Evolutionary conservation across 2,797 vertebrate species (phyloP).

Genomic region (Pogonophryne albipinna): DNA sequence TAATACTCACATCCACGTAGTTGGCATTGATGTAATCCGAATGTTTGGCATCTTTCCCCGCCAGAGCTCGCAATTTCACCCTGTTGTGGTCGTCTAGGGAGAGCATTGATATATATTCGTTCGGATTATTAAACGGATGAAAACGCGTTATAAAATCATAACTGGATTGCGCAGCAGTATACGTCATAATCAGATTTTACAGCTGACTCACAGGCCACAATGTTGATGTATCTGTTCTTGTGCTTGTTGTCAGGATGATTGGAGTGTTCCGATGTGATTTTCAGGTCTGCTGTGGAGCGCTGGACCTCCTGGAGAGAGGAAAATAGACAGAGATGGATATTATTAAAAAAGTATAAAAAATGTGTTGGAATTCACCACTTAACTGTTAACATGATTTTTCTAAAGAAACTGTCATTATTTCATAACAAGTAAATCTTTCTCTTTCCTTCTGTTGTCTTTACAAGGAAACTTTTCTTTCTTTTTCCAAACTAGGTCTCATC

Average conservation of each 20-base stretch:
- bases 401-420: conserved; percentile 14
- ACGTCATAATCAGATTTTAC: conserved; percentile 55
- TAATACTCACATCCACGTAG: conserved; percentile 95
- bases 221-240: conserved; percentile 99
- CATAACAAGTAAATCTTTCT: background rate
- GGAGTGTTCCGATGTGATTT: conserved; percentile 98
- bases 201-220: conserved; percentile 95
- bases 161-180: conserved; percentile 47
- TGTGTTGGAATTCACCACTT: conserved; percentile 25
- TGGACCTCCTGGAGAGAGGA: conserved; percentile 92
- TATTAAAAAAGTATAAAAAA: conserved; percentile 34
- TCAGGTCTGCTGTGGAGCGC: conserved; percentile 94
- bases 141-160: conserved; percentile 50
- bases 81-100: conserved; percentile 96
- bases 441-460: conserved; percentile 5
- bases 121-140: conserved; percentile 54
- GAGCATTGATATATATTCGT: conserved; percentile 36
- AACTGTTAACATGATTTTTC: conserved; percentile 15
- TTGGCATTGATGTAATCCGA: conserved; percentile 99
- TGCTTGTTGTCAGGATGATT: conserved; percentile 99
- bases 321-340: conserved; percentile 52
- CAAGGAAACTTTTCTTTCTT: background rate
- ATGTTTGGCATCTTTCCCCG: conserved; percentile 98
- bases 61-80: conserved; percentile 95
- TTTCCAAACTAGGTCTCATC: background rate